These are phyloP conservation scores for Otis tarda DNA, from an alignment of 2,113 vertebrate genomes.

Conservation along the genomic window DNA sequence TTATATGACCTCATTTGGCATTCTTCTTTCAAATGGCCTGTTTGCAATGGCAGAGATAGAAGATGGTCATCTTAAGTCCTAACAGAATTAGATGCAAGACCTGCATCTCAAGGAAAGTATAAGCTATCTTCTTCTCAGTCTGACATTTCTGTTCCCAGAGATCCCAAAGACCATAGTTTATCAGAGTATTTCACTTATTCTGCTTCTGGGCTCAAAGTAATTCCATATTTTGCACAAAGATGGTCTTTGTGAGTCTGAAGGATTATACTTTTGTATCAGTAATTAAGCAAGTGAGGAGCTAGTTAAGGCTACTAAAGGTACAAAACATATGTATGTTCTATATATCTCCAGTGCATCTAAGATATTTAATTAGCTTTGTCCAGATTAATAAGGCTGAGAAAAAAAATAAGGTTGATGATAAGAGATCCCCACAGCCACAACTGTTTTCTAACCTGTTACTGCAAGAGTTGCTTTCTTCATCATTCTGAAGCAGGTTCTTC, in stretches of 20 bases:
- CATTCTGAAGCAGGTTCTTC: not conserved
- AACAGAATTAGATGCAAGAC: not conserved
- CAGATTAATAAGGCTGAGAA: not conserved
- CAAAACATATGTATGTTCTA: not conserved
- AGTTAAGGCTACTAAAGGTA: not conserved
- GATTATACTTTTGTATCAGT: not conserved
- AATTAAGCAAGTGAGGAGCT: not conserved
- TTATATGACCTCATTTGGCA: accelerated
- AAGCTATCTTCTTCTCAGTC: not conserved
- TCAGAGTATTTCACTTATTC: not conserved
- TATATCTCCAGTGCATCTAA: not conserved
- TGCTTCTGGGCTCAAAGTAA: not conserved
- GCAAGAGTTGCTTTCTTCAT: not conserved
- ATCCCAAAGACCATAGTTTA: not conserved
- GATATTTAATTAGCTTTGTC: not conserved
- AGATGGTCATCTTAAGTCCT: not conserved
- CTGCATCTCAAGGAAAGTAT: not conserved
- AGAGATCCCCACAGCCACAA: not conserved
- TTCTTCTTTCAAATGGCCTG: not conserved
- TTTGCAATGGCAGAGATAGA: not conserved
- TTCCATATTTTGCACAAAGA: not conserved
- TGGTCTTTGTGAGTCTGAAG: not conserved
- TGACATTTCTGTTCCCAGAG: not conserved
- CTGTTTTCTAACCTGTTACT: not conserved
- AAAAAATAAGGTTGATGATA: not conserved